Evolutionary conservation across 2,797 vertebrate genomes (phyloP).

Genomic region (Falco novaeseelandiae): DNA sequence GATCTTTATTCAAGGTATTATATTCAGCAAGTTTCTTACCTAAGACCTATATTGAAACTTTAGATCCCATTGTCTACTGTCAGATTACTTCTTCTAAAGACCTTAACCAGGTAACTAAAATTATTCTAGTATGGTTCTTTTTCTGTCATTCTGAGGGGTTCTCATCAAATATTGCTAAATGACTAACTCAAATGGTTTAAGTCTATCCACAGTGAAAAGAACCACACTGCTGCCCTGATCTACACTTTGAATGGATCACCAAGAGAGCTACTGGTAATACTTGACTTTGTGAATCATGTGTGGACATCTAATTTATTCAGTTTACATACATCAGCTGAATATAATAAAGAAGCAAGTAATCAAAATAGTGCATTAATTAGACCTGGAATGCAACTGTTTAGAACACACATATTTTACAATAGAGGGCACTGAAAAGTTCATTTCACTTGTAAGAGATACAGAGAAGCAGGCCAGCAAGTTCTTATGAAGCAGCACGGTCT

Average conservation of each 20-base stretch:
- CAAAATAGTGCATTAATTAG: background rate
- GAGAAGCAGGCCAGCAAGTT: background rate
- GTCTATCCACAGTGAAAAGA: background rate
- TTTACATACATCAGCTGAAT: background rate
- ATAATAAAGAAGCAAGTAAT: background rate
- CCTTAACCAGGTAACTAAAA: background rate
- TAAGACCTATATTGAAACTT: background rate
- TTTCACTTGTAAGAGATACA: background rate
- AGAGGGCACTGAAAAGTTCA: background rate
- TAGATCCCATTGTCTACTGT: fast-evolving
- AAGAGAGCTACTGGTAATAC: background rate
- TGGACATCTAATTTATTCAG: background rate
- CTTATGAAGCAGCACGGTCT: background rate
- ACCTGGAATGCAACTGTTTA: background rate
- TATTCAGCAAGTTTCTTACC: background rate
- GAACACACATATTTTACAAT: background rate
- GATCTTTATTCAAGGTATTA: background rate
- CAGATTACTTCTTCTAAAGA: background rate
- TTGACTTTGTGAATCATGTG: background rate
- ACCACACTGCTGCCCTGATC: background rate
- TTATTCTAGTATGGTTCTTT: background rate
- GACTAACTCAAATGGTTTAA: background rate
- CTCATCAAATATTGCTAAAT: background rate
- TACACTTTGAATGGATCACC: background rate
- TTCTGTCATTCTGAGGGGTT: background rate